phyloP scores from a whole-genome alignment of 2,797 vertebrate species.

The Micropoecilia bifurca region DNA sequence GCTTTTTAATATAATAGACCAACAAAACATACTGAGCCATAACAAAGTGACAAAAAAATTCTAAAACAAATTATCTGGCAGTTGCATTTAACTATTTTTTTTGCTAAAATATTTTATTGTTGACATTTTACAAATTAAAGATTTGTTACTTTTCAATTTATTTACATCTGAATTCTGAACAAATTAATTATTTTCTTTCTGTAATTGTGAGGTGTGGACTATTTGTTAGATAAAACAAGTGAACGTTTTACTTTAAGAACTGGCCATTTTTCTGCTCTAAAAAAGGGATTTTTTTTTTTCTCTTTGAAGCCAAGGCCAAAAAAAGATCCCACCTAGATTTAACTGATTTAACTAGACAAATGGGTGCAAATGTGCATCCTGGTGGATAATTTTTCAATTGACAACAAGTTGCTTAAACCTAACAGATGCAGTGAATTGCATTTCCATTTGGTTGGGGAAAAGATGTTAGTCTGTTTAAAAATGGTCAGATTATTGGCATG shows the following conservation, averaged over 20 bases:
- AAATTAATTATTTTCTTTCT: neutral
- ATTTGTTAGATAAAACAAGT: neutral
- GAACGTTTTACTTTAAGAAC: neutral
- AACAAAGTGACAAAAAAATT: neutral
- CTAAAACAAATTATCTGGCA: neutral
- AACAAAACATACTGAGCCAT: neutral
- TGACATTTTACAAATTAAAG: neutral
- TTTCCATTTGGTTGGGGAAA: neutral
- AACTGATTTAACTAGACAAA: neutral
- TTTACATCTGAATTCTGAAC: neutral
- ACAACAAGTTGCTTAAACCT: too few relatives aligned
- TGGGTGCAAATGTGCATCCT: neutral
- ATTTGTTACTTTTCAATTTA: neutral
- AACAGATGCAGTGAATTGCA: neutral
- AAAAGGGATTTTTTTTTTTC: neutral
- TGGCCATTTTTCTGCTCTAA: neutral
- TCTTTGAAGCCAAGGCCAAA: neutral
- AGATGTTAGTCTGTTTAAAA: too few relatives aligned
- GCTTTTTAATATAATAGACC: too few relatives aligned
- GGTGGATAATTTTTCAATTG: neutral
- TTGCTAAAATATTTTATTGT: neutral
- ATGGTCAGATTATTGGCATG: neutral
- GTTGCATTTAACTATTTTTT: neutral
- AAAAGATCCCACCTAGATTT: neutral
- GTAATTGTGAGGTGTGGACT: neutral